Percentiles rank a stretch among this genome's conserved stretches.
phyloP scores from a whole-genome alignment of 2,113 vertebrate species.

The Macheiramphus alcinus region DNA sequence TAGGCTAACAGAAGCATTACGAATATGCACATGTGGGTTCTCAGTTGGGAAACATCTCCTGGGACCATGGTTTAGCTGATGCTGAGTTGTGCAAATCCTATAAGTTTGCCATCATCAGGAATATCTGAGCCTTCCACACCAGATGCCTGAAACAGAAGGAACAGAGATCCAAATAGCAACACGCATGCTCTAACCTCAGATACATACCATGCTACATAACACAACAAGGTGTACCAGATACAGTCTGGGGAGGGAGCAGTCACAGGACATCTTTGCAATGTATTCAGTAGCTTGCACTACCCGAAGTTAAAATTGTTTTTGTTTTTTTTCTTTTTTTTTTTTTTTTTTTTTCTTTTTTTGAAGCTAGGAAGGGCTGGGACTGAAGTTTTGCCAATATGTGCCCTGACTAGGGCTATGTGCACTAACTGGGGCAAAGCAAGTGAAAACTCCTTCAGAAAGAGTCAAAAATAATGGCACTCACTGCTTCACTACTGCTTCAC shows the following conservation, averaged over 20 bases:
- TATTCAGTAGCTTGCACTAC: neutral
- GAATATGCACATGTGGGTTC: conserved; percentile 75
- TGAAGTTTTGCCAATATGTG: neutral
- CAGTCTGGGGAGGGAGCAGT: neutral
- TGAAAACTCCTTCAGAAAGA: neutral
- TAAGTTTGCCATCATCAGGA: conserved; percentile 93
- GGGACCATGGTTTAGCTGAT: conserved; percentile 86
- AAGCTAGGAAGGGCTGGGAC: neutral
- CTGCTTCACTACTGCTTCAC: neutral
- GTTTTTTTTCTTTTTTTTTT: neutral
- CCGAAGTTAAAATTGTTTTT: neutral
- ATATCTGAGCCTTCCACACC: conserved; percentile 92
- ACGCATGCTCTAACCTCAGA: neutral
- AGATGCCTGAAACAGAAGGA: conserved; percentile 83
- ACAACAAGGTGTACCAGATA: neutral
- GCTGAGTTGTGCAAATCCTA: conserved; percentile 99
- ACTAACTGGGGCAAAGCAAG: neutral
- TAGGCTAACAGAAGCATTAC: conserved; percentile 84
- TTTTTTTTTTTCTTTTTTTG: neutral
- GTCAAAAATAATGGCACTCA: neutral
- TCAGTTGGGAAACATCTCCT: conserved; percentile 60
- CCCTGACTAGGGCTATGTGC: neutral
- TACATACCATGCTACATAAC: rapidly evolving
- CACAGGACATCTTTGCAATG: neutral
- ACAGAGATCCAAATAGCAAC: conserved; percentile 12